Conservation (phyloP, 2,888 invertebrate species). For the Eupithecia subfuscata region DNA sequence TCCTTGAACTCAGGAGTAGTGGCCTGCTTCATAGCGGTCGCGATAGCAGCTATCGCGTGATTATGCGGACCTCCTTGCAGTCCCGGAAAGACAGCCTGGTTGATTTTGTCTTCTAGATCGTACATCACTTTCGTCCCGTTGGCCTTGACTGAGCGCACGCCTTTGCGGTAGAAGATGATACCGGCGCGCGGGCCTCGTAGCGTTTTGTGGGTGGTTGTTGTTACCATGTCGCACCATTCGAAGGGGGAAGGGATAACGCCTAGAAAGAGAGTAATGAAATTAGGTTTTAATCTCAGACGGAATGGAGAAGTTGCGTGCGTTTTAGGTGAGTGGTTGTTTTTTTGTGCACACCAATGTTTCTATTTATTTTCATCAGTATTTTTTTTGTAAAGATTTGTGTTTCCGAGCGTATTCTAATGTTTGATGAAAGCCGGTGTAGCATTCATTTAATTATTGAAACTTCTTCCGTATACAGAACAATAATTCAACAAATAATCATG, state of each 20-base stretch:
- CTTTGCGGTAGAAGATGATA: constrained; percentile 96
- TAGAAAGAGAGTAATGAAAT: constrained; percentile 45
- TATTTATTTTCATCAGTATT: too few relatives aligned
- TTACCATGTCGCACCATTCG: constrained; percentile 95
- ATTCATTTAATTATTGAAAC: too few relatives aligned
- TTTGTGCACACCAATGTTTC: too few relatives aligned
- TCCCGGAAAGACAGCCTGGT: constrained; percentile 95
- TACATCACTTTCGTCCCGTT: constrained; percentile 93
- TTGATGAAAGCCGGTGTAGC: too few relatives aligned
- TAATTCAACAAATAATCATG: too few relatives aligned
- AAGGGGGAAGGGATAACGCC: constrained; percentile 94
- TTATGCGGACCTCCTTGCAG: constrained; percentile 99
- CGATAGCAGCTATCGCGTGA: constrained; percentile 97
- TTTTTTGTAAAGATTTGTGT: too few relatives aligned
- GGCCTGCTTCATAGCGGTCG: constrained; percentile 96
- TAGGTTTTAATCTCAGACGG: too few relatives aligned
- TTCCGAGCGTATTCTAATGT: too few relatives aligned
- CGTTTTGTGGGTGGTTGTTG: constrained; percentile 98
- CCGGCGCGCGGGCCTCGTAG: constrained; percentile 94
- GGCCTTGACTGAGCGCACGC: constrained; percentile 89
- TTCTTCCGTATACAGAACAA: too few relatives aligned
- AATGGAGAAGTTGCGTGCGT: too few relatives aligned
- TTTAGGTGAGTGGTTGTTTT: too few relatives aligned
- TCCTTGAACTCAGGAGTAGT: constrained; percentile 90
- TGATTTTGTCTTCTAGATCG: constrained; percentile 94